Percentiles rank a stretch among this genome's conserved stretches.
Conservation (phyloP, 2,888 invertebrate species). For the Xestia rhomboidea region DNA sequence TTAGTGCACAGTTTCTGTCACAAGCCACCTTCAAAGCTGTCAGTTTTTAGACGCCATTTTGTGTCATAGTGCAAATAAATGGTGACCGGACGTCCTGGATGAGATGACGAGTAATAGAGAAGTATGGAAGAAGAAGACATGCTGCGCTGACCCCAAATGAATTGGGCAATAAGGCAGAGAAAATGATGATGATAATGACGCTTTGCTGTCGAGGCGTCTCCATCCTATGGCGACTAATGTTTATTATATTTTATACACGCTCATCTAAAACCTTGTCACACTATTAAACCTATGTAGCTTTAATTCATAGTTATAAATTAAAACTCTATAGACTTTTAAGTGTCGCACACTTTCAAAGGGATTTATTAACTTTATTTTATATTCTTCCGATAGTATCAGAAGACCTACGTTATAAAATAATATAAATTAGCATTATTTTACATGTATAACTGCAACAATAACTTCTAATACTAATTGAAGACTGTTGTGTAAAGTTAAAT, state of each 20-base stretch:
- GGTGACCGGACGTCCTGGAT: background rate
- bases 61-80: background rate
- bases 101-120: no score
- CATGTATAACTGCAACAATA: slow-evolving; percentile 52
- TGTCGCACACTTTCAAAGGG: slow-evolving; percentile 19
- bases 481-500: slow-evolving; percentile 53
- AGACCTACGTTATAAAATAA: slow-evolving; percentile 52
- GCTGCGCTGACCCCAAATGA: no score
- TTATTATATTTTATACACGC: slow-evolving; percentile 23
- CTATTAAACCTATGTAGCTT: slow-evolving; percentile 20
- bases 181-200: no score
- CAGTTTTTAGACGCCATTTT: background rate
- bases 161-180: no score
- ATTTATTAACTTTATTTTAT: slow-evolving; percentile 30
- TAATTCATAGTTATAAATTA: slow-evolving; percentile 3
- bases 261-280: slow-evolving; percentile 30
- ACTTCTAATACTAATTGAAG: slow-evolving; percentile 61
- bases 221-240: background rate
- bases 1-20: background rate
- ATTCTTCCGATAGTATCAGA: slow-evolving; percentile 45
- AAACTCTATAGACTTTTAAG: slow-evolving; percentile 23
- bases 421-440: slow-evolving; percentile 60
- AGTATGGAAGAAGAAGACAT: no score
- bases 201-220: background rate
- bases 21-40: background rate